Evolutionary conservation across 2,113 vertebrate genomes (phyloP), one percentile per base, ranked within the genome.

Genomic region (Trichechus manatus): DNA sequence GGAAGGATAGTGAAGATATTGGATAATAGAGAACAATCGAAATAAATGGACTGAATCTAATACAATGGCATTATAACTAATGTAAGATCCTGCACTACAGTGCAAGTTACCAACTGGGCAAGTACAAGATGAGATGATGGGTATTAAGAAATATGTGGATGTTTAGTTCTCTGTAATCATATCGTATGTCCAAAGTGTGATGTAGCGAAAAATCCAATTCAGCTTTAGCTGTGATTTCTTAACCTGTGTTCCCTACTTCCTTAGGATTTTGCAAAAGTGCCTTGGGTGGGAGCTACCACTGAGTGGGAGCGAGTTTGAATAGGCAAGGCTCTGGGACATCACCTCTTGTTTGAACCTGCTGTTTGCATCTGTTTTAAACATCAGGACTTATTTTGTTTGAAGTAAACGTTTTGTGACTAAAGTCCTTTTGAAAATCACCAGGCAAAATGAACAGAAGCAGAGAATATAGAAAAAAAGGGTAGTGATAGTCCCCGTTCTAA

Each of bases 11-110:
- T 95, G 50, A 93, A 89, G 39, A 72, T 74, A 92, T 2, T 96
- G 70, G 53, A 61, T 94, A 66, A 82, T 29, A 92, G 53, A 92
- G 80, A 94, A 83, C 27, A 95, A 93, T 79, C 80, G 29, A 96
- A 93, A 93, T 27, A 91, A 33, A n/a, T 78, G 20, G n/a, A 81
- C 15, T 66, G 25, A 91, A 82, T 44, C n/a, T 42, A 87, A 86
- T 78, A 42, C 83, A 27, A 79, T 70, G 13, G 86, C 66, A 89
- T 75, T 68, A 17, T 81, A 93, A 89, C 33, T 53, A 78, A 78
- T 42, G 22, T 27, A 94, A 72, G 33, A 94, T 59, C 29, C 47
- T 79, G n/a, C 14, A 82, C 9, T 68, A 68, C 77, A 64, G 61
- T 75, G n/a, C n/a, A 83, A 80, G 95, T 70, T 88, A 86, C 14